Percentiles rank a stretch among this genome's conserved stretches.
phyloP scores from a whole-genome alignment of 2,888 invertebrate genomes.

The Stegophylla sp. region DNA sequence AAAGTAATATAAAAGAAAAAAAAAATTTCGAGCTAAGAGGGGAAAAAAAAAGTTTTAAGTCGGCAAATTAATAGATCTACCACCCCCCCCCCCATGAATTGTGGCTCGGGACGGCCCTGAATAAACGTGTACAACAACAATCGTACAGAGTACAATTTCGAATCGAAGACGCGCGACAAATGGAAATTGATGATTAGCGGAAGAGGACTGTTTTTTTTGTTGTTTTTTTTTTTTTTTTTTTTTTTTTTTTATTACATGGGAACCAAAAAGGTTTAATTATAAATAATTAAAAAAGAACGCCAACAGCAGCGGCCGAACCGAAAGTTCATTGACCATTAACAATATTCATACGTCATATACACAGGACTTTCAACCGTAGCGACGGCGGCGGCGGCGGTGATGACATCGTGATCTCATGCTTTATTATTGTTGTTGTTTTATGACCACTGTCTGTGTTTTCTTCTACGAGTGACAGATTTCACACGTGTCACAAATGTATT shows the following conservation, averaged over 20 bases:
- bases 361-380: neutral
- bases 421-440: slow-evolving; percentile 47
- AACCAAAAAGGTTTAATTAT: slow-evolving; percentile 36
- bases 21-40: no score
- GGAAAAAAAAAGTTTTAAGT: no score
- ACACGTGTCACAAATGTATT: no score
- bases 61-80: no score
- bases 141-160: no score
- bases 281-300: slow-evolving; percentile 54
- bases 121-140: no score
- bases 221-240: no score
- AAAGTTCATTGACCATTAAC: slow-evolving; percentile 56
- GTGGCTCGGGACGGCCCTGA: no score
- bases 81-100: no score
- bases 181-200: slow-evolving; percentile 30
- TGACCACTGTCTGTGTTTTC: slow-evolving; percentile 26
- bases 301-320: slow-evolving; percentile 17
- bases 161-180: neutral
- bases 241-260: slow-evolving; percentile 16
- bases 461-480: no score
- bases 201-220: no score
- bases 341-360: slow-evolving; percentile 16
- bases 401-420: slow-evolving; percentile 28
- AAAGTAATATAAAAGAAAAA: no score
- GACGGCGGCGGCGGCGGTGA: neutral